Evolutionary conservation across 1,140 invertebrate genomes (phyloP), one percentile per base, ranked within the genome.

Genomic region (Drosophila rufa): DNA sequence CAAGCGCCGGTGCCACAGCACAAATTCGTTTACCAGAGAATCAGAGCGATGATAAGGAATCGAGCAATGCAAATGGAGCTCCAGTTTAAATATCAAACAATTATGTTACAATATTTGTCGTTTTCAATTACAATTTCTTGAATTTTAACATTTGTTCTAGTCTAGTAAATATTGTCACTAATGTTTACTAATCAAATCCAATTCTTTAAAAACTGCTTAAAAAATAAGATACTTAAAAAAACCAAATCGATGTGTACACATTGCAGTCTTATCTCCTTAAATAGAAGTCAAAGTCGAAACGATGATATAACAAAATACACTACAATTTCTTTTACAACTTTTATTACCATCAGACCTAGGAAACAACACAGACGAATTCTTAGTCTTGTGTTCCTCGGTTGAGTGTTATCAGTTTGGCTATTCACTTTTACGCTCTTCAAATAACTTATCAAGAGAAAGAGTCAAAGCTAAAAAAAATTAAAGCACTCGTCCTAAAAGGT

Each of bases 21-120:
- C 69, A 73, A 60, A 51, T 25, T 60, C 15, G 25, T 36, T 36
- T 22, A 50, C 19, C 40, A 50, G 22, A 73, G 12, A 22, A 56
- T 38, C 19, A 42, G 4, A 38, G 33, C 19, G 19, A 40, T 19
- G 27, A 17, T n/a, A 36, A 11, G 53, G 19, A 25, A 40, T 5
- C 11, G 19, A 60, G 30, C 22, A 46, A 55, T 40, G n/a, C 33
- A 38, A 61, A 61, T 51, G 59, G 59, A 38, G 19, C 30, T 33
- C 9, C 36, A 30, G 7, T 40, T 40, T 56, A 11, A 62, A 25
- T 62, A 55, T 17, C 0, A 42, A 36, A 55, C 22, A 25, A 38
- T 25, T 27, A 27, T 55, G 22, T 55, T 22, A 56, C 19, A 62
- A 51, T 27, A 15, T 53, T 55, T 62, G 22, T 12, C 15, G 48